Conservation (phyloP, 2,888 invertebrate genomes). For the Rhagium mordax region DNA sequence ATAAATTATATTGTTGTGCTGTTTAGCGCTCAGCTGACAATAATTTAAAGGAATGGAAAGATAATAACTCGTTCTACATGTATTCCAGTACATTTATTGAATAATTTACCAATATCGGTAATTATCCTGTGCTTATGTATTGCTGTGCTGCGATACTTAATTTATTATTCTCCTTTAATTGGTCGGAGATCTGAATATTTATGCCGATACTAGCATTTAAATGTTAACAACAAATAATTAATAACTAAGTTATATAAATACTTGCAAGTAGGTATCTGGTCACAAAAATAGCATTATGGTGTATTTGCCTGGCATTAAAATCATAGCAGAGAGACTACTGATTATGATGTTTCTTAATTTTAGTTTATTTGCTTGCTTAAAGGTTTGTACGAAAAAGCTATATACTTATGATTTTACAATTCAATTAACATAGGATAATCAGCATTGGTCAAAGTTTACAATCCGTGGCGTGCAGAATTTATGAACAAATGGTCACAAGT, state of each 20-base stretch:
- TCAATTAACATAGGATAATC: not conserved
- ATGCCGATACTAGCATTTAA: not conserved
- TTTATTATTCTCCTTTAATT: slow-evolving; percentile 10
- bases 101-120: not conserved
- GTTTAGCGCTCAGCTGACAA: slow-evolving; percentile 5
- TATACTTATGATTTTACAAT: too few species aligned
- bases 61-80: not conserved
- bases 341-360: not conserved
- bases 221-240: not conserved
- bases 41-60: slow-evolving; percentile 3
- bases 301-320: not conserved
- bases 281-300: not conserved
- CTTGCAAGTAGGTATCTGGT: slow-evolving; percentile 1
- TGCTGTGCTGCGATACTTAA: not conserved
- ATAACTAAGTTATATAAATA: not conserved
- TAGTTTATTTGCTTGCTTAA: not conserved
- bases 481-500: too few species aligned
- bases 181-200: slow-evolving; percentile 3
- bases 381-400: too few species aligned
- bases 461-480: not conserved
- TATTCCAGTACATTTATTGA: not conserved
- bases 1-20: slow-evolving; percentile 6
- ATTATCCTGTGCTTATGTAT: slow-evolving; percentile 1
- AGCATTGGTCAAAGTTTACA: not conserved
- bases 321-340: too few species aligned